phyloP scores from a whole-genome alignment of 2,113 vertebrate genomes.

The Sinocyclocheilus anshuiensis region DNA sequence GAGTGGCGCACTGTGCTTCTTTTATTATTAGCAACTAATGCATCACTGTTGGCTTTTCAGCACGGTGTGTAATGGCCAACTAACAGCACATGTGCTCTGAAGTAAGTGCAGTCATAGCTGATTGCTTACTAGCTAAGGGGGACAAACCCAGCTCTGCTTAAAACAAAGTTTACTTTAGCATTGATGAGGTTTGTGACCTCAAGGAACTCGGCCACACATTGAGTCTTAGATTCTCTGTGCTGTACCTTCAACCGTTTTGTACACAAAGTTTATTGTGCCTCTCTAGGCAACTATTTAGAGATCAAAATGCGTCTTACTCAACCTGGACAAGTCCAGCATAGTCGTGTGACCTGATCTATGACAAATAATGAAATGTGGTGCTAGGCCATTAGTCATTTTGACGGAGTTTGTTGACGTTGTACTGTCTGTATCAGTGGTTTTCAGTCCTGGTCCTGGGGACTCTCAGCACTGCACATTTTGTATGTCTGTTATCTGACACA shows the following conservation, averaged over 20 bases:
- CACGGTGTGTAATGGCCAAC: neutral
- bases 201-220: slow-evolving; percentile 5
- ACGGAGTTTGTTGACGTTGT: slow-evolving; percentile 42
- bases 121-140: neutral
- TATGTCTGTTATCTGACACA: too few species aligned
- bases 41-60: slow-evolving; percentile 9
- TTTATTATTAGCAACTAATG: slow-evolving; percentile 25
- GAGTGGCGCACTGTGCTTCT: slow-evolving; percentile 21
- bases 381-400: slow-evolving; percentile 45
- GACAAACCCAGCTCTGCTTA: neutral
- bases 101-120: slow-evolving; percentile 25
- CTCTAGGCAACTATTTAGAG: neutral
- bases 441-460: too few species aligned
- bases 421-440: neutral
- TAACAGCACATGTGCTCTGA: neutral
- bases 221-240: neutral
- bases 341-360: slow-evolving; percentile 34
- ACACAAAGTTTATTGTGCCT: neutral
- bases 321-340: slow-evolving; percentile 22
- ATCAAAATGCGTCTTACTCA: neutral
- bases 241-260: neutral
- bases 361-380: slow-evolving; percentile 25
- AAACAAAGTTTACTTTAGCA: slow-evolving; percentile 21
- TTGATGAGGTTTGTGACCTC: slow-evolving; percentile 5
- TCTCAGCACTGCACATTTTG: too few species aligned